Percentiles rank a stretch among this genome's conserved stretches.
Evolutionary conservation across 2,888 invertebrate genomes (phyloP).

Genomic region (Xestoiulus laeticollis): DNA sequence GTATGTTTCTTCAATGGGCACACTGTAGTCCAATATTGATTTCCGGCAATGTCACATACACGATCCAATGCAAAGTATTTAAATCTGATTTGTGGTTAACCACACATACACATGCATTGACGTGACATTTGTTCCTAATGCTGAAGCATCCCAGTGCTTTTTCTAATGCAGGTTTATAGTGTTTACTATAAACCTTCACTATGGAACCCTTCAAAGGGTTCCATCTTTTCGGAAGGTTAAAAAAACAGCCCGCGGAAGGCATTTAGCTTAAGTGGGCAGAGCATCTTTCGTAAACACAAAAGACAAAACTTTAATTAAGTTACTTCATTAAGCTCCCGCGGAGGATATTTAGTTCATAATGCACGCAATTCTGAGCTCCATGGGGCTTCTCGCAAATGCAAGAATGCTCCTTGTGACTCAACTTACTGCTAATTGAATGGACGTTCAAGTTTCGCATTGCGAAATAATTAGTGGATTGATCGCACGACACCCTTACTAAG

Average conservation of each 20-base stretch:
- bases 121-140: too few species aligned
- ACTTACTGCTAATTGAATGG: constrained; percentile 9
- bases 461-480: background rate
- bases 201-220: too few species aligned
- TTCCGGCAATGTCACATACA: too few species aligned
- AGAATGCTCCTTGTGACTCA: background rate
- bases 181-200: too few species aligned
- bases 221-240: background rate
- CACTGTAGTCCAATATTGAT: too few species aligned
- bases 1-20: too few species aligned
- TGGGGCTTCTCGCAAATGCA: background rate
- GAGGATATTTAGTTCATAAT: background rate
- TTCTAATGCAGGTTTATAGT: too few species aligned
- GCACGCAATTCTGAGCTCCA: background rate
- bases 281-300: background rate
- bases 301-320: constrained; percentile 9
- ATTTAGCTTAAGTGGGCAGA: background rate
- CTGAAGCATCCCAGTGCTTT: too few species aligned
- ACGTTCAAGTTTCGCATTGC: background rate
- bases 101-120: too few species aligned
- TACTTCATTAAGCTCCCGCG: background rate
- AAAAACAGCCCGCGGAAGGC: background rate
- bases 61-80: too few species aligned
- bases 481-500: background rate
- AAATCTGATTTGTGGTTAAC: too few species aligned